Percentiles rank a stretch among this genome's conserved stretches.
These are phyloP conservation scores for Oryzias curvinotus DNA, from an alignment of 2,113 vertebrate genomes.

Conservation along the genomic window DNA sequence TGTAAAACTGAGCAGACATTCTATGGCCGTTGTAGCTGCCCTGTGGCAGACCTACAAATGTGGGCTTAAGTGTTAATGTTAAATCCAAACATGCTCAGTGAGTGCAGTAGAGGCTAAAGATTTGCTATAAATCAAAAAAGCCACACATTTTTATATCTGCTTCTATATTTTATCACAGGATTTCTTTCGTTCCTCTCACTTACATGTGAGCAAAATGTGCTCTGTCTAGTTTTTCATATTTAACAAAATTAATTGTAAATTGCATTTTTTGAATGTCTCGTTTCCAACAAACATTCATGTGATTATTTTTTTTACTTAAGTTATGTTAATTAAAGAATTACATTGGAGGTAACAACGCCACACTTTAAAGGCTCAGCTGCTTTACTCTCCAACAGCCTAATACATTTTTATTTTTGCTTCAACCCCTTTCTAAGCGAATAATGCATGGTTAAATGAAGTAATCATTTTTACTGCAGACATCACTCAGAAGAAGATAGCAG, in stretches of 20 bases:
- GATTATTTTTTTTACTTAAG: not conserved
- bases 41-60: too few species aligned
- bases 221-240: not conserved
- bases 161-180: too few species aligned
- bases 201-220: too few species aligned
- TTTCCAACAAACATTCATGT: not conserved
- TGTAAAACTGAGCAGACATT: too few species aligned
- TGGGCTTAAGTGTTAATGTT: too few species aligned
- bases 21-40: too few species aligned
- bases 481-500: slow-evolving; percentile 77
- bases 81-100: too few species aligned
- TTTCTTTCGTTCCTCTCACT: too few species aligned
- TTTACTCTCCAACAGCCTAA: slow-evolving; percentile 55
- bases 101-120: too few species aligned
- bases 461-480: slow-evolving; percentile 81
- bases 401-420: slow-evolving; percentile 65
- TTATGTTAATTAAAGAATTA: slow-evolving; percentile 31
- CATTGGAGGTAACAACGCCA: slow-evolving; percentile 24
- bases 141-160: too few species aligned
- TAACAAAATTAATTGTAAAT: not conserved
- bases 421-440: slow-evolving; percentile 73
- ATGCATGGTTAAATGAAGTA: slow-evolving; percentile 80
- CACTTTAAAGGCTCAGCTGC: slow-evolving; percentile 64
- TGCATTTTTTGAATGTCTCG: not conserved
- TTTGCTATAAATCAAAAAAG: too few species aligned